Conservation (phyloP, 2,888 invertebrate species). For the Eretmocerus hayati region DNA sequence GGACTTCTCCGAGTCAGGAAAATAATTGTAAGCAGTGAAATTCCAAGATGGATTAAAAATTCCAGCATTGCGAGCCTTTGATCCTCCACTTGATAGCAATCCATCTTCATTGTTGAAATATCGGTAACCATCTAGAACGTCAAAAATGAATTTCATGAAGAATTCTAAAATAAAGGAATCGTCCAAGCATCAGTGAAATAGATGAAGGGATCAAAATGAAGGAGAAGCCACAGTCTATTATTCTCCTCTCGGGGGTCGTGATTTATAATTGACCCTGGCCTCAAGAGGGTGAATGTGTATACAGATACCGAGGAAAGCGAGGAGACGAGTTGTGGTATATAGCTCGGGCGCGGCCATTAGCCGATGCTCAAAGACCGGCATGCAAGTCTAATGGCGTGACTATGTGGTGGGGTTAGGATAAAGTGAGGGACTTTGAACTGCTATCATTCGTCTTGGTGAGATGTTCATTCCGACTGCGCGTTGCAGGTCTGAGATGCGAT, state of each 20-base stretch:
- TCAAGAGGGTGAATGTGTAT: not conserved
- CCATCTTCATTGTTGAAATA: too few species aligned
- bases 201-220: not conserved
- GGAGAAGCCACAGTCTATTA: slow-evolving; percentile 7
- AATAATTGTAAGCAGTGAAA: too few species aligned
- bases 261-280: slow-evolving; percentile 3
- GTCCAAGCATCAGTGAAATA: too few species aligned
- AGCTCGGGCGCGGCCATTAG: not conserved
- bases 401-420: not conserved
- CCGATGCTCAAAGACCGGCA: not conserved
- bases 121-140: too few species aligned
- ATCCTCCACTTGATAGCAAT: too few species aligned
- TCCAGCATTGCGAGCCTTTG: too few species aligned
- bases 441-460: slow-evolving; percentile 8
- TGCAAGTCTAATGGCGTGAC: slow-evolving; percentile 1
- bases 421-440: too few species aligned
- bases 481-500: not conserved
- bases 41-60: too few species aligned
- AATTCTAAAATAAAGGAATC: too few species aligned
- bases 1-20: too few species aligned
- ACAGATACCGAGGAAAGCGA: too few species aligned
- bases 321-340: not conserved
- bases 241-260: not conserved
- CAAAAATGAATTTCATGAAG: too few species aligned
- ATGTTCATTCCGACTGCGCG: not conserved